Evolutionary conservation across 2,113 vertebrate genomes (phyloP), one percentile per base, ranked within the genome.

Genomic region (Uria lomvia): DNA sequence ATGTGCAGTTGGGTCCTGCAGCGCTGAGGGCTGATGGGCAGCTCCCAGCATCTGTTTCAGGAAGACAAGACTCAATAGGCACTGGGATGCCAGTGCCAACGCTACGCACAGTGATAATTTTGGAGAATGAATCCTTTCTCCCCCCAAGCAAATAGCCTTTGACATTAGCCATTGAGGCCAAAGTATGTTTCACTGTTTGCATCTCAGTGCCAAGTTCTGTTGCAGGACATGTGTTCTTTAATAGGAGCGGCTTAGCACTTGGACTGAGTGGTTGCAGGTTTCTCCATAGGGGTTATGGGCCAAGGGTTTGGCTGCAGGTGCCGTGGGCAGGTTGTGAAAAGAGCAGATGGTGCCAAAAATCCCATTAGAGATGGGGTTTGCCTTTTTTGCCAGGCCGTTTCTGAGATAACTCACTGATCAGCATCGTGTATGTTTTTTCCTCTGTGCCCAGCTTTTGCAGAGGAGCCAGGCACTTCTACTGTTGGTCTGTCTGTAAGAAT

Each of bases 71-170:
- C n/a, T 73, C 0, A 0, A 5, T 47, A 50, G 66, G 71, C 43
- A 20, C 13, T 2, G 15, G 53, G 22, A 17, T 2, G 3, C 52
- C 29, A n/a, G 55, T 73, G 24, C 62, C n/a, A 66, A 52, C 1
- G 1, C 52, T 24, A 13, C 3, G 8, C 36, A 5, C 36, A 26
- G 71, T 13, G 38, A 42, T 43, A 0, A 0, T 58, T 50, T 55
- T 2, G 8, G 43, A 20, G 77, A 79, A 47, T 6, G 60, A 88
- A 81, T 88, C 38, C 20, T 71, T 58, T 55, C 26, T 70, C 34
- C 59, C 34, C 29, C 86, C 43, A 15, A n/a, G 47, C 63, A 86
- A 34, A 43, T 9, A 59, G 67, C 19, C 42, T 80, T 79, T 23
- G 50, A 26, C 26, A 23, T 52, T 12, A 73, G n/a, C 50, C 34